Percentiles rank a stretch among this genome's conserved stretches.
Evolutionary conservation across 2,113 vertebrate species (phyloP).

Genomic region (Melanerpes formicivorus): DNA sequence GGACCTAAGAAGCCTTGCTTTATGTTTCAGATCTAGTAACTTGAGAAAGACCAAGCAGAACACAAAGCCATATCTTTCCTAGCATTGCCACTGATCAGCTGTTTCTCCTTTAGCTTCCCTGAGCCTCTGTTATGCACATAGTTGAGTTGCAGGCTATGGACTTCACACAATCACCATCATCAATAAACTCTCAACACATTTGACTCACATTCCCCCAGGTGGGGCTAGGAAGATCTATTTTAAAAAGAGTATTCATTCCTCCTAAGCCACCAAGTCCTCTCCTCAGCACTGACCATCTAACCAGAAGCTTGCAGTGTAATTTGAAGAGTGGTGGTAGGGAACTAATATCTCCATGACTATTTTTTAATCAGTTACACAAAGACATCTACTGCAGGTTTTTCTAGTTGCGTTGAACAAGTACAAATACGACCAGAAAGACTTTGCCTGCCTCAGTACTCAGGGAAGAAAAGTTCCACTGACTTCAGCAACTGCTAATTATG

Average conservation of each 20-base stretch:
- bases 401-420: not conserved
- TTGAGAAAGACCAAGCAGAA: not conserved
- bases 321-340: not conserved
- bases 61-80: not conserved
- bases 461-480: not conserved
- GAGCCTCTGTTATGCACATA: not conserved
- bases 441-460: not conserved
- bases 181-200: not conserved
- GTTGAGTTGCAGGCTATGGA: not conserved
- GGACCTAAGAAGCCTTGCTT: not conserved
- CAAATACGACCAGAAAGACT: not conserved
- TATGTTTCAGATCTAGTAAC: not conserved
- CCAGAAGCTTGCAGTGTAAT: not conserved
- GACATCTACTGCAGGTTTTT: not conserved
- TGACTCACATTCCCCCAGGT: not conserved
- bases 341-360: not conserved
- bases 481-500: not conserved
- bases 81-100: not conserved
- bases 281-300: not conserved
- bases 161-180: not conserved
- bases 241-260: not conserved
- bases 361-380: not conserved
- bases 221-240: not conserved
- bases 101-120: not conserved
- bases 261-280: not conserved